A percentile compares a stretch with the other conserved stretches of the same genome.
Conservation (phyloP, 2,797 vertebrate genomes). For the Characodon lateralis region DNA sequence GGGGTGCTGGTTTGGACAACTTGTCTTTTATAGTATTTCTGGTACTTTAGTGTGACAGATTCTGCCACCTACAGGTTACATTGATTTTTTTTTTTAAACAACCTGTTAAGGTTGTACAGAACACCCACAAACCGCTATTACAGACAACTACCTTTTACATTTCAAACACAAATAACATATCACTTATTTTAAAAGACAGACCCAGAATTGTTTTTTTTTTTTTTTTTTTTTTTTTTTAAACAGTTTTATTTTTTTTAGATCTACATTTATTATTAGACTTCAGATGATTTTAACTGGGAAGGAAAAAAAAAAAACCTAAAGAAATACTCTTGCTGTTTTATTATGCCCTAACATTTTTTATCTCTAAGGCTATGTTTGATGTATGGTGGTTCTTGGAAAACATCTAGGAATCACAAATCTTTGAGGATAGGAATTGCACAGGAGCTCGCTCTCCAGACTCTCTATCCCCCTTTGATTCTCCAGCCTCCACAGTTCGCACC, state of each 20-base stretch:
- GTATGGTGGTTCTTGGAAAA: constrained; percentile 27
- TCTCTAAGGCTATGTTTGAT: constrained; percentile 7
- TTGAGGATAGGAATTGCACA: constrained; percentile 16
- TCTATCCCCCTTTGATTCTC: constrained; percentile 10
- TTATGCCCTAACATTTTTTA: constrained; percentile 14
- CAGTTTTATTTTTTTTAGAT: background rate
- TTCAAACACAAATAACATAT: background rate
- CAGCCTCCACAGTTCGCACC: constrained; percentile 10
- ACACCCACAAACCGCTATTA: no score
- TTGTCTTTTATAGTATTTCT: background rate
- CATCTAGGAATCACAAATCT: constrained; percentile 15
- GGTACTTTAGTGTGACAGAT: background rate
- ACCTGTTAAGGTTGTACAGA: background rate
- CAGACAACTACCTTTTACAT: background rate
- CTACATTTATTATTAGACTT: background rate
- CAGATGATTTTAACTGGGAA: background rate
- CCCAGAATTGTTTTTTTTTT: background rate
- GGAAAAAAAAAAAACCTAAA: background rate
- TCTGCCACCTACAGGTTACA: constrained; percentile 24
- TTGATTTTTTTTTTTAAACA: background rate
- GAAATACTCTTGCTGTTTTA: background rate
- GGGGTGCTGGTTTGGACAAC: no score
- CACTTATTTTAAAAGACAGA: background rate
- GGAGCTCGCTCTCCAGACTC: constrained; percentile 30
- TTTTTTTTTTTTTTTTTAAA: background rate